These are phyloP conservation scores for Pelobates fuscus DNA, from an alignment of 2,113 vertebrate genomes.

Conservation along the genomic window DNA sequence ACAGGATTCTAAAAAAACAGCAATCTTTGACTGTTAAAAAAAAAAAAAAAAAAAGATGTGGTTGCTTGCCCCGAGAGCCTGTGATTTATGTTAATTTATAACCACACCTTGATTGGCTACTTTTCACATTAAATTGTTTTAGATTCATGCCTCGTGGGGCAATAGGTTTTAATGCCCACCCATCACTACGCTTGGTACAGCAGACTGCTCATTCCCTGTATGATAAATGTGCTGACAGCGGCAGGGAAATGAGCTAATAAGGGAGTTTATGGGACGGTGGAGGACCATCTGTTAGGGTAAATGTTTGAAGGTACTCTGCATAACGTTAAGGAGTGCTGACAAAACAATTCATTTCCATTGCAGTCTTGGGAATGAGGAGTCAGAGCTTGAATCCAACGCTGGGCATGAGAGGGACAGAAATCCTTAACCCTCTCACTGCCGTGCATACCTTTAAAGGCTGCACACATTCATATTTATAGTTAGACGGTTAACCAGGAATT, in stretches of 20 bases:
- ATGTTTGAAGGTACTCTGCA: constrained; percentile 72
- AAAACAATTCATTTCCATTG: constrained; percentile 69
- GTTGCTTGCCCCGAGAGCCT: background rate
- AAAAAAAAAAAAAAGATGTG: too few relatives aligned
- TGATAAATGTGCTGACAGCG: constrained; percentile 64
- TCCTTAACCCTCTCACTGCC: background rate
- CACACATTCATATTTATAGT: too few relatives aligned
- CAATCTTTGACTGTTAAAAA: too few relatives aligned
- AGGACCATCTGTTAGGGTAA: constrained; percentile 77
- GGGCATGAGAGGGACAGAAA: background rate
- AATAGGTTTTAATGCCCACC: constrained; percentile 19
- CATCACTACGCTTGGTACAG: constrained; percentile 42
- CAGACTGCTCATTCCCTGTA: constrained; percentile 52
- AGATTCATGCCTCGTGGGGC: background rate
- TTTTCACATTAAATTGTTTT: too few relatives aligned
- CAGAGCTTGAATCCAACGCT: constrained; percentile 1
- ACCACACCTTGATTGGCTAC: too few relatives aligned
- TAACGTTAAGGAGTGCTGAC: constrained; percentile 60
- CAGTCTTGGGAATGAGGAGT: constrained; percentile 60
- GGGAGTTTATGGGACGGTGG: constrained; percentile 67
- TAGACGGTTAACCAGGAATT: too few relatives aligned
- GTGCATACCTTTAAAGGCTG: too few relatives aligned
- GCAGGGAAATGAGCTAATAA: constrained; percentile 67
- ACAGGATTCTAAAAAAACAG: too few relatives aligned
- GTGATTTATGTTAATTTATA: background rate